phyloP scores from a whole-genome alignment of 1,140 invertebrate species.

The Chymomyza costata region DNA sequence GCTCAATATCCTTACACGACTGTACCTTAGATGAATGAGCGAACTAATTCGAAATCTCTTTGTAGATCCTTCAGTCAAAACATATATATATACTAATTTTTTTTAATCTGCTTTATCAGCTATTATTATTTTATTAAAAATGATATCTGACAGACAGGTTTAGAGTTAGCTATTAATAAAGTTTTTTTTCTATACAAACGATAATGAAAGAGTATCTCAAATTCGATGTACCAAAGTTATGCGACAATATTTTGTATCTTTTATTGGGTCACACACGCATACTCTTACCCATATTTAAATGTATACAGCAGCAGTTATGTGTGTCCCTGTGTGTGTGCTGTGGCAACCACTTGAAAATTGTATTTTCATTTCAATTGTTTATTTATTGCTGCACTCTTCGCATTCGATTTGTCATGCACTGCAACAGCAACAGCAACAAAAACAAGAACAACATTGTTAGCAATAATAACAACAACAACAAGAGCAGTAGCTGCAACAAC shows the following conservation, averaged over 20 bases:
- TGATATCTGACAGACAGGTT: background rate
- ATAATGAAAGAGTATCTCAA: too few relatives aligned
- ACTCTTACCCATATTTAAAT: constrained; percentile 7
- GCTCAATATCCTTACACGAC: too few relatives aligned
- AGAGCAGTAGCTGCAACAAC: constrained; percentile 5
- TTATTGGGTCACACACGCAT: constrained; percentile 58
- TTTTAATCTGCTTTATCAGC: too few relatives aligned
- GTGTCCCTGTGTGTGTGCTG: constrained; percentile 32
- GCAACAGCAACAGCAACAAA: constrained; percentile 29
- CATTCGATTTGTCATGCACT: constrained; percentile 58
- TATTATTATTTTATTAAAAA: too few relatives aligned
- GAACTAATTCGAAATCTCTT: too few relatives aligned
- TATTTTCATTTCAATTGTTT: constrained; percentile 74
- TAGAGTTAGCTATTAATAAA: background rate
- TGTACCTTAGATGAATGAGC: too few relatives aligned
- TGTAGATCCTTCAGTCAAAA: too few relatives aligned
- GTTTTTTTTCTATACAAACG: background rate
- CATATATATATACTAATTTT: too few relatives aligned
- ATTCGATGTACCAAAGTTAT: too few relatives aligned
- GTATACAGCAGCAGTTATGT: constrained; percentile 11
- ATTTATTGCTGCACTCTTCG: constrained; percentile 72
- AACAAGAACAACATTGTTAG: constrained; percentile 9
- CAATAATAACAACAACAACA: constrained; percentile 13
- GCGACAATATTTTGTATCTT: too few relatives aligned
- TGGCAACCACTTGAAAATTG: constrained; percentile 72